Evolutionary conservation across 2,888 invertebrate species (phyloP).

Genomic region (Trypoxylon attenuatum): DNA sequence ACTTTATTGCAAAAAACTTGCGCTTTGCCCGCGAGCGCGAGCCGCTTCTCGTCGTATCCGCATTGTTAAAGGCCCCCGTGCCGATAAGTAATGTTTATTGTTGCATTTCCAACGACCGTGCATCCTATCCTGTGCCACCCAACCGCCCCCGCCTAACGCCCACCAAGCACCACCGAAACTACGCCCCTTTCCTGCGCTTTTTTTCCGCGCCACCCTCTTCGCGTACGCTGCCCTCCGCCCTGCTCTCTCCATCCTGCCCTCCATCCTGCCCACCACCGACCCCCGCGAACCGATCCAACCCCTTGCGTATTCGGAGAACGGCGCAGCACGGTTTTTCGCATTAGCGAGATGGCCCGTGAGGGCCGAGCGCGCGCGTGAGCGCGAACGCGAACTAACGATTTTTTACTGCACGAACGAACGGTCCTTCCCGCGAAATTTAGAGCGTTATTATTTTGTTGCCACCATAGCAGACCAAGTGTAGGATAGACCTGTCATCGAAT

Average conservation of each 20-base stretch:
- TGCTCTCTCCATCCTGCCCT: conserved; percentile 12
- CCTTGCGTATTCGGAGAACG: conserved; percentile 37
- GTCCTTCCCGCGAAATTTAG: conserved; percentile 52
- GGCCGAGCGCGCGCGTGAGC: conserved; percentile 27
- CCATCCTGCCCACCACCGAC: conserved; percentile 5
- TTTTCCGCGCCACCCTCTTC: conserved; percentile 20
- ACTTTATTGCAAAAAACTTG: conserved; percentile 74
- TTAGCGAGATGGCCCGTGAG: conserved; percentile 61
- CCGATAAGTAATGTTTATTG: conserved; percentile 75
- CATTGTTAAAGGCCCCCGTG: conserved; percentile 69
- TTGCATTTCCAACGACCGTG: conserved; percentile 68
- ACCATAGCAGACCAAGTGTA: no score
- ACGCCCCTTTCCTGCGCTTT: conserved; percentile 17
- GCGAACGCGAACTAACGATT: conserved; percentile 47
- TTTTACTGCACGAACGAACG: conserved; percentile 49
- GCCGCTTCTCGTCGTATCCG: conserved; percentile 55
- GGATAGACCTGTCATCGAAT: no score
- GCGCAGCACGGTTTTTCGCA: conserved; percentile 63
- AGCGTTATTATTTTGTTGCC: conserved; percentile 35
- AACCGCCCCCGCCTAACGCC: conserved; percentile 10
- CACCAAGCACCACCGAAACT: conserved; percentile 22
- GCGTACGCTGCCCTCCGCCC: conserved; percentile 16
- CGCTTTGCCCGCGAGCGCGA: conserved; percentile 62
- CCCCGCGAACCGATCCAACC: neutral
- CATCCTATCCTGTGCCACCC: conserved; percentile 26